Evolutionary conservation across 2,113 vertebrate species (phyloP), one percentile per base, ranked within the genome.

Genomic region (Collichthys lucidus): DNA sequence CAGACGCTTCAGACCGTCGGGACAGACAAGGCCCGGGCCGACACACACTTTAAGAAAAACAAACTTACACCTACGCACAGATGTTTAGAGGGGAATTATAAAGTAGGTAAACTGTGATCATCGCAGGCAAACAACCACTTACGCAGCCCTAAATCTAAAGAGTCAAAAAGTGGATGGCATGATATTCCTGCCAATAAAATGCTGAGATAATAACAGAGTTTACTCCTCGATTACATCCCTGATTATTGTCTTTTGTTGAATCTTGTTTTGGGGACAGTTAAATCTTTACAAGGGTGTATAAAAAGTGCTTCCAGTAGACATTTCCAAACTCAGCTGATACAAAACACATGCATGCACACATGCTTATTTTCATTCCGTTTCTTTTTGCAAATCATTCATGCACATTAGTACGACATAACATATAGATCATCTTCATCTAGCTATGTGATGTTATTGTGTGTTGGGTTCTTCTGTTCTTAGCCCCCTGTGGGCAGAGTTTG

Each of bases 1-100:
- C 78, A 60, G 24, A 83, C 50, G 16, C 50, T 77, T 85, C 73
- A 68, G 57, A 50, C 66, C 19, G 64, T 52, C 22, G 42, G 57
- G 63, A 79, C 75, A 22, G 22, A 49, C 26, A 20, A 5, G 16
- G 15, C 64, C 11, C 15, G 42, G 40, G 16, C 61, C 68, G 3
- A 64, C 4, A 26, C 52, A 20, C 29, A 26, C 67, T 49, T 57
- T 29, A 2, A 65, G 47, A 64, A 76, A 77, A 15, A 79, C 35
- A 61, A 74, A 74, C 19, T 24, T 17, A 64, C 60, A 63, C 46
- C 63, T 80, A 47, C 1, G 0, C 11, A 31, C 11, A 14, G 4
- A 11, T 17, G 44, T 83, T 44, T 9, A n/a, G 19, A n/a, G 3
- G n/a, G 42, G 40, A 65, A n/a, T 57, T 24, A 14, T 57, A 49